These are phyloP conservation scores for Digitonthophagus gazella DNA, from an alignment of 2,888 invertebrate genomes.

Conservation along the genomic window DNA sequence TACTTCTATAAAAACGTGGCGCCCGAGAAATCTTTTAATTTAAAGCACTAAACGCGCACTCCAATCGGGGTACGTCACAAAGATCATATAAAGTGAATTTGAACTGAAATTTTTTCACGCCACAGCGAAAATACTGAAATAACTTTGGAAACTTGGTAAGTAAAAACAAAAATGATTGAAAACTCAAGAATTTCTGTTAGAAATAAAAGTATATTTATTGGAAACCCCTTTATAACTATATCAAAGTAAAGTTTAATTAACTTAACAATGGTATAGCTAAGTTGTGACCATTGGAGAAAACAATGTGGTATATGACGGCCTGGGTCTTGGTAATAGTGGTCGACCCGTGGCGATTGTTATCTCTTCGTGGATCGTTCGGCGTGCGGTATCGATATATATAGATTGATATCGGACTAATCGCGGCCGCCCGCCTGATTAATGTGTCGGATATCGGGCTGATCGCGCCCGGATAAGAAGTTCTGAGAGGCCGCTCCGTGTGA, in stretches of 20 bases:
- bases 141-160: too few relatives aligned
- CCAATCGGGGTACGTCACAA: too few relatives aligned
- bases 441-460: conserved; percentile 16
- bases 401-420: conserved; percentile 22
- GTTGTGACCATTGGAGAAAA: neutral
- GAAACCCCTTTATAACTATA: neutral
- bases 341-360: conserved; percentile 9
- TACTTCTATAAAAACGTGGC: too few relatives aligned
- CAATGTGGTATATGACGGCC: neutral
- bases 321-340: neutral
- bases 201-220: neutral
- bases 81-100: too few relatives aligned
- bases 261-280: neutral
- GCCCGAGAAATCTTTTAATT: too few relatives aligned
- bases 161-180: too few relatives aligned
- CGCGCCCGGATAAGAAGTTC: conserved; percentile 4
- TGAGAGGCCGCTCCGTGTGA: conserved; percentile 16
- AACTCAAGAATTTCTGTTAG: too few relatives aligned
- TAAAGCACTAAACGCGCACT: too few relatives aligned
- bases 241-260: neutral
- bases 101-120: too few relatives aligned
- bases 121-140: too few relatives aligned
- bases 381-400: conserved; percentile 18
- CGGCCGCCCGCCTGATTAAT: conserved; percentile 21
- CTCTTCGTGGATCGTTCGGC: conserved; percentile 10